phyloP scores from a whole-genome alignment of 2,797 vertebrate species.

The Chromobotia macracanthus region DNA sequence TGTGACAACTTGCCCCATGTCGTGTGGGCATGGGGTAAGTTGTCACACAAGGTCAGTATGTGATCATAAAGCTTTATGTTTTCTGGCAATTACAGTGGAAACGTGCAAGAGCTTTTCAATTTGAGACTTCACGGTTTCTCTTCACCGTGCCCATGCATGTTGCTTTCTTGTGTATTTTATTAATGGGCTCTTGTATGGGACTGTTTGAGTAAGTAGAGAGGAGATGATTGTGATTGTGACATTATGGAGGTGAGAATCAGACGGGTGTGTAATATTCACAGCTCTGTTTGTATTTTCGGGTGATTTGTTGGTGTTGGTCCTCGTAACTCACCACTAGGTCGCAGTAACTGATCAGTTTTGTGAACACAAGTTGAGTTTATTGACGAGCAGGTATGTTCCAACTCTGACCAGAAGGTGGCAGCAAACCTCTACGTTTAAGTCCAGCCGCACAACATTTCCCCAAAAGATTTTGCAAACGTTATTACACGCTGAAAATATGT shows the following conservation, averaged over 20 bases:
- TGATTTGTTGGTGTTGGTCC: no score
- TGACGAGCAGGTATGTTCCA: neutral
- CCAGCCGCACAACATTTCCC: neutral
- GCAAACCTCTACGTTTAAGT: conserved; percentile 52
- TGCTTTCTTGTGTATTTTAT: no score
- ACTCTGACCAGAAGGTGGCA: conserved; percentile 68
- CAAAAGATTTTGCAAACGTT: neutral
- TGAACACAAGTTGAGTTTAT: no score
- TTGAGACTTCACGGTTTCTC: no score
- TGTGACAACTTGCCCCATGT: neutral
- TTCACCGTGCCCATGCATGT: no score
- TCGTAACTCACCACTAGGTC: neutral
- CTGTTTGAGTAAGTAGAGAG: no score
- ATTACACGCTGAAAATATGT: neutral
- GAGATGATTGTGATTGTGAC: no score
- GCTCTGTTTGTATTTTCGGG: neutral
- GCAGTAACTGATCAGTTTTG: neutral
- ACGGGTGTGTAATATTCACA: neutral
- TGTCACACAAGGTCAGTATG: neutral
- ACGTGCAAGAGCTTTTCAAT: neutral
- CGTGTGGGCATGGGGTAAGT: neutral
- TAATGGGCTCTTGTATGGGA: no score
- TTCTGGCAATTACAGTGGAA: neutral
- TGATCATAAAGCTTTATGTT: neutral
- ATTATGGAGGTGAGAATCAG: no score